Base-by-base conservation (phyloP, 2,888 invertebrate species). In the Elysia crispata region DNA sequence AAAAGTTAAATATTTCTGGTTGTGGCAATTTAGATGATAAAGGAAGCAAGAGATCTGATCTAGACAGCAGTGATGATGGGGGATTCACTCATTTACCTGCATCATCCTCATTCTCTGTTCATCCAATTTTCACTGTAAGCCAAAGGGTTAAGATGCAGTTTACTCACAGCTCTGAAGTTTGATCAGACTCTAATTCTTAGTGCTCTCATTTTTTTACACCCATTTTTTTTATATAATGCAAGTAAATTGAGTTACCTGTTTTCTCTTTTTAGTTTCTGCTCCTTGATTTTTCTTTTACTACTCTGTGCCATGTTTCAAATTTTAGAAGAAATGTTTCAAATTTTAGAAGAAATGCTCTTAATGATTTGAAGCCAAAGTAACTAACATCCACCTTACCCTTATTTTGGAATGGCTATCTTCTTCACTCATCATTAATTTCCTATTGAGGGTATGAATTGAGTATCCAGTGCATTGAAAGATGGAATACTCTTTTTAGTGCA, bases 371-470 rank as follows among this genome's bases (percentile, higher is more conserved):
- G 11, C 41, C 11, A 41, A 41, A 41, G 11, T 41, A 41, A 41
- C 5, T 6, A 6, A 3, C 11, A 6, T 41, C 41, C 11, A 41
- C 3, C 82, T 92, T 11, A 97, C 98, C 91, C 95, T 95, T 78
- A 96, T 92, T 96, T 97, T 97, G 0, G 95, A 95, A 78, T 94
- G 94, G 62, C 98, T 94, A 91, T 98, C 97, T 88, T 96, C 96
- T 18, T 93, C 93, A 60, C 25, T 60, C 25, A 60, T 23, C 3
- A 15, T 23, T 60, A 3, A 54, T 60, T 60, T 41, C 41, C 41
- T 41, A 41, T 41, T n/a, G n/a, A n/a, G n/a, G n/a, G n/a, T n/a
- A n/a, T n/a, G n/a, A n/a, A n/a, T n/a, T n/a, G n/a, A n/a, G n/a
- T n/a, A n/a, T n/a, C n/a, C n/a, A n/a, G n/a, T n/a, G n/a, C n/a